Percentiles rank a stretch among this genome's conserved stretches.
Conservation (phyloP, 2,888 invertebrate species). For the Trichogramma evanescens region DNA sequence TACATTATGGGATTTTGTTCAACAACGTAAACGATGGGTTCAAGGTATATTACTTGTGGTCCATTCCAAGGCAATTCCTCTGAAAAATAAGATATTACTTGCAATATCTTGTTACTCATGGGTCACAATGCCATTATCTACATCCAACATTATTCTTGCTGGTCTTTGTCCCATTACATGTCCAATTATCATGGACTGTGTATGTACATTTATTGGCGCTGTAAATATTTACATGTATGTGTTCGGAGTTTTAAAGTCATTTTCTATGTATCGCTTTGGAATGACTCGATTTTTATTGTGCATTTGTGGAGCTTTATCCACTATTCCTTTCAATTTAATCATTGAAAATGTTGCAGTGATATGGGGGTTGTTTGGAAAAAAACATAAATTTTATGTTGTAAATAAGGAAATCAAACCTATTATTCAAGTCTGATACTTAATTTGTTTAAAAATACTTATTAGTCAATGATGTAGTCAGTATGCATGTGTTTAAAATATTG, state of each 20-base stretch:
- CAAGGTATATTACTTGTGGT: slow-evolving; percentile 85
- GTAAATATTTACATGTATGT: slow-evolving; percentile 97
- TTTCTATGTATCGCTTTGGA: slow-evolving; percentile 82
- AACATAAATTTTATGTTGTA: slow-evolving; percentile 95
- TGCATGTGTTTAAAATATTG: slow-evolving; percentile 7
- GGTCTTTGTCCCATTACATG: slow-evolving; percentile 82
- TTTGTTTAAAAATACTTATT: slow-evolving; percentile 8
- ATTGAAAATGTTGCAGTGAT: slow-evolving; percentile 93
- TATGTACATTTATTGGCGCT: slow-evolving; percentile 86
- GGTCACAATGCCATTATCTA: slow-evolving; percentile 89
- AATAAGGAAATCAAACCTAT: slow-evolving; percentile 79
- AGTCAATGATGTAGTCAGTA: slow-evolving; percentile 3
- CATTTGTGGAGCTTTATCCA: slow-evolving; percentile 77
- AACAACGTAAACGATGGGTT: slow-evolving; percentile 94
- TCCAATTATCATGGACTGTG: slow-evolving; percentile 73
- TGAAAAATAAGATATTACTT: slow-evolving; percentile 71
- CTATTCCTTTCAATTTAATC: slow-evolving; percentile 87
- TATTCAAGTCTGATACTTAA: slow-evolving; percentile 41
- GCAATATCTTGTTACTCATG: slow-evolving; percentile 90
- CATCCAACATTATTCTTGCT: slow-evolving; percentile 81
- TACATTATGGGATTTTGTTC: slow-evolving; percentile 88
- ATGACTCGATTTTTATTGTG: slow-evolving; percentile 70
- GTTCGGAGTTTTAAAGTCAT: slow-evolving; percentile 94
- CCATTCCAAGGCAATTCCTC: slow-evolving; percentile 76
- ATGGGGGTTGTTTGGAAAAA: slow-evolving; percentile 89